phyloP scores from a whole-genome alignment of 1,140 invertebrate species.

The Ceratina japonica region DNA sequence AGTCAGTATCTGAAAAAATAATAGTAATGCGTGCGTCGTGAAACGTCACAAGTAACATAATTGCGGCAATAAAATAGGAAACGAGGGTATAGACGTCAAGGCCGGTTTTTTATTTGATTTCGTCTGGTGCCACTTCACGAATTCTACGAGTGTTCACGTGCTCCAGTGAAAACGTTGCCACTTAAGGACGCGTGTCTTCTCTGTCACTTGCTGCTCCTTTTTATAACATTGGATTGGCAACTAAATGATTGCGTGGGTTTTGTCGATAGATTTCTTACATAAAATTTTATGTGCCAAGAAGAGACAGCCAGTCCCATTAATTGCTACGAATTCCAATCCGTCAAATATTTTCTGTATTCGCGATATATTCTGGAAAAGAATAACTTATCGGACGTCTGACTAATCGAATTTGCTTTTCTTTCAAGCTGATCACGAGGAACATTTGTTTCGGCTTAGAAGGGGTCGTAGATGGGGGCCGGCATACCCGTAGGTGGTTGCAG shows the following conservation, averaged over 20 bases:
- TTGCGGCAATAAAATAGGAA: constrained; percentile 46
- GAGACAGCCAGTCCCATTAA: no score
- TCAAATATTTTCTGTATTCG: no score
- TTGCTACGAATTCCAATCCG: no score
- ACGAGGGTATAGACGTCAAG: constrained; percentile 34
- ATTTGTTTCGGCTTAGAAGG: constrained; percentile 70
- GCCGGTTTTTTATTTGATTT: constrained; percentile 33
- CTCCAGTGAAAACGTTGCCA: constrained; percentile 21
- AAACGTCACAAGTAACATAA: constrained; percentile 37
- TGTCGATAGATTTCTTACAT: no score
- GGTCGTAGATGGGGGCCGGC: neutral
- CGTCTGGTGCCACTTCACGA: constrained; percentile 14
- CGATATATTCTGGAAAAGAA: neutral
- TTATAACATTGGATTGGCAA: no score
- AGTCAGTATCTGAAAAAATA: constrained; percentile 24
- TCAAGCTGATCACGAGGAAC: constrained; percentile 37
- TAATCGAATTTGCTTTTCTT: neutral
- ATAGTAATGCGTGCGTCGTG: constrained; percentile 4
- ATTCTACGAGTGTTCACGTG: constrained; percentile 24
- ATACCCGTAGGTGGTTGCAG: constrained; percentile 16
- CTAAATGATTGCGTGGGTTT: no score
- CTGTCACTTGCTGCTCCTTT: neutral
- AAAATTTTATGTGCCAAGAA: no score
- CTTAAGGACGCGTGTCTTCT: neutral
- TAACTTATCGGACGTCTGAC: neutral